Conservation (phyloP, 2,888 invertebrate genomes). For the Melieria omissa region DNA sequence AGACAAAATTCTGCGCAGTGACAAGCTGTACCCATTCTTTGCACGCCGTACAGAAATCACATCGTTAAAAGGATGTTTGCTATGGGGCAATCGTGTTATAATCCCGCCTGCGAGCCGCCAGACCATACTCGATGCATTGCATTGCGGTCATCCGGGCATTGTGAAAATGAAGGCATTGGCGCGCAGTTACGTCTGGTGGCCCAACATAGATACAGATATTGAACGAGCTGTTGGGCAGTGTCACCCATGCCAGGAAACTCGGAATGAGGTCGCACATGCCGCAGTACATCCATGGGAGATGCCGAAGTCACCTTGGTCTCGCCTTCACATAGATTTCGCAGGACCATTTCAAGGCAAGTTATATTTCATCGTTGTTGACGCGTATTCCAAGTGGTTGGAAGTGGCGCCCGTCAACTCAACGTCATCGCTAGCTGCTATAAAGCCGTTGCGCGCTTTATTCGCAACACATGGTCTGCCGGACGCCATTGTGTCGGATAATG, state of each 20-base stretch:
- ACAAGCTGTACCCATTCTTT: slow-evolving; percentile 23
- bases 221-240: slow-evolving; percentile 29
- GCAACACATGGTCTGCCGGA: slow-evolving; percentile 36
- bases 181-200: slow-evolving; percentile 12
- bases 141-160: slow-evolving; percentile 16
- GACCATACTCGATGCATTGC: neutral
- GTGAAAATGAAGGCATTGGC: slow-evolving; percentile 13
- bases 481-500: slow-evolving; percentile 35
- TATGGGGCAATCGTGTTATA: slow-evolving; percentile 40
- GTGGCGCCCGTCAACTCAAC: slow-evolving; percentile 36
- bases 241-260: slow-evolving; percentile 34
- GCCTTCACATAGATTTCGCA: slow-evolving; percentile 35
- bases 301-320: slow-evolving; percentile 25
- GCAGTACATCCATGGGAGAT: slow-evolving; percentile 27
- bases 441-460: slow-evolving; percentile 6
- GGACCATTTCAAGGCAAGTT: slow-evolving; percentile 27
- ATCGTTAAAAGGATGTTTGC: slow-evolving; percentile 36
- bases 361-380: slow-evolving; percentile 34
- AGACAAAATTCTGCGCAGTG: slow-evolving; percentile 14
- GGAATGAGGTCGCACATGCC: slow-evolving; percentile 26
- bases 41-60: slow-evolving; percentile 3
- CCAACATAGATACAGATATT: slow-evolving; percentile 21
- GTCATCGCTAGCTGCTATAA: slow-evolving; percentile 19
- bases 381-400: slow-evolving; percentile 39
- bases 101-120: slow-evolving; percentile 15